Evolutionary conservation across 2,797 vertebrate species (phyloP).

Genomic region (Hydrophis major): DNA sequence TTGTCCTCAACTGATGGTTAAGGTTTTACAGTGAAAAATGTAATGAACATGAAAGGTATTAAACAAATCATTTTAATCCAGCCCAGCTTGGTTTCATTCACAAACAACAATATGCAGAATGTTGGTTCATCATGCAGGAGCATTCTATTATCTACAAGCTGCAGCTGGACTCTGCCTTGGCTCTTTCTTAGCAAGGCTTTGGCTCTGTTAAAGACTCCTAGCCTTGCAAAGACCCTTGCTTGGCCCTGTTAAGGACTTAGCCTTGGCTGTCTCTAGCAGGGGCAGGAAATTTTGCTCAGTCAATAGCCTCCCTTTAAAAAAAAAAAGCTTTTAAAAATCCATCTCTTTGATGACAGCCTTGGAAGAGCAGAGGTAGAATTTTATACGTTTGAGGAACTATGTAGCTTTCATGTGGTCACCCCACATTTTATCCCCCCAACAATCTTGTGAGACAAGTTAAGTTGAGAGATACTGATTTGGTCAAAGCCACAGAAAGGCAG

Average conservation of each 20-base stretch:
- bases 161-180: background rate
- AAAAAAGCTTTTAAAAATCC: background rate
- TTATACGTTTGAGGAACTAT: background rate
- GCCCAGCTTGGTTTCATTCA: background rate
- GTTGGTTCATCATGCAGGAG: background rate
- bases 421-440: background rate
- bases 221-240: background rate
- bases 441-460: background rate
- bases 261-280: background rate
- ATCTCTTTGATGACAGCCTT: background rate
- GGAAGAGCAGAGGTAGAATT: background rate
- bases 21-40: background rate
- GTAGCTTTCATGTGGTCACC: background rate
- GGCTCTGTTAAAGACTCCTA: background rate
- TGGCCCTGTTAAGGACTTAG: background rate
- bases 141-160: background rate
- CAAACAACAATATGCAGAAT: background rate
- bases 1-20: slow-evolving; percentile 7
- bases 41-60: background rate
- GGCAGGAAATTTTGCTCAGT: background rate
- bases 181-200: background rate
- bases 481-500: background rate
- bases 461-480: background rate
- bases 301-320: background rate
- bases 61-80: background rate